Evolutionary conservation across 2,888 invertebrate species (phyloP), one percentile per base, ranked within the genome.

Genomic region (Apotomis turbidana): DNA sequence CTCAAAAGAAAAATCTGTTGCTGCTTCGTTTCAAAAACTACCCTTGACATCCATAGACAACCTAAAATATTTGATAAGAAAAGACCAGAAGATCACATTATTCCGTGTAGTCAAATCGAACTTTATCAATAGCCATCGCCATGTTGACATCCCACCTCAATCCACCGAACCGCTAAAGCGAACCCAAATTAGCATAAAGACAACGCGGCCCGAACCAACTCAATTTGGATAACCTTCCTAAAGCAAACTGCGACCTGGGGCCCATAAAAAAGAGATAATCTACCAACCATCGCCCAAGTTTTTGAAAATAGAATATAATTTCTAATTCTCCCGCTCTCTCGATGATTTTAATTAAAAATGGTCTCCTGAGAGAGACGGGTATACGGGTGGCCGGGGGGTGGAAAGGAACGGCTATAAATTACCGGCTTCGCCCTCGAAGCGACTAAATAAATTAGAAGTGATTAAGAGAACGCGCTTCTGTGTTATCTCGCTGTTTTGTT

Each of bases 301-400:
- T 93, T 91, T 88, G 92, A 90, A 93, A 93, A 93, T 93, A 93
- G 93, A 93, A 93, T 93, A 93, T 93, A 93, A 93, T 93, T 93
- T 93, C 93, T 92, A 92, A 93, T 93, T 93, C 91, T 91, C 71
- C 71, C 71, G 71, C 77, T 74, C 92, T 93, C 91, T 81, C 90
- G 90, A 90, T 89, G 91, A 91, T 93, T 93, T 93, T 93, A 93
- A 93, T 93, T 93, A 93, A 93, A 93, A 93, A 92, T 90, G 92
- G 91, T 90, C 92, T 91, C 92, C 82, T 76, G 89, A 87, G 92
- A 93, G 88, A 85, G 92, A 93, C 79, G 86, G 84, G 79, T 79
- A 80, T 80, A 87, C 78, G 80, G 75, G 77, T 78, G 76, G 80
- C 78, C 79, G 76, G 82, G 88, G 88, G 86, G 89, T 81, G 81